Conservation (phyloP, 92 coral and sea anemone species). For the Hydrozoanthus gracilis region DNA sequence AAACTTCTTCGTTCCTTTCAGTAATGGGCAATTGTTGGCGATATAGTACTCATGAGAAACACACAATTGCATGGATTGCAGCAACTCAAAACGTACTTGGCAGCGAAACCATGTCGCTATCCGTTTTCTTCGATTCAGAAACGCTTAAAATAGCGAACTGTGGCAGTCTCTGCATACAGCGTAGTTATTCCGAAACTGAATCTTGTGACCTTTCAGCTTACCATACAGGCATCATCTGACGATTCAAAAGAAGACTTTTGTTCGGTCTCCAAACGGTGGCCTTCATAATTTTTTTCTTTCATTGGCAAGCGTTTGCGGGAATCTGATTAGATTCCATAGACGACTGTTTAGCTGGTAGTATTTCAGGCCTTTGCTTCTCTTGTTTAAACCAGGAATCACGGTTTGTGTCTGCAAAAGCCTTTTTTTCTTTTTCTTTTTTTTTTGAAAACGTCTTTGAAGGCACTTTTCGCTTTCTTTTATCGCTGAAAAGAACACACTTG, state of each 20-base stretch:
- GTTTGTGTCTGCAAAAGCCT: conserved; percentile 5
- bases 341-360: not conserved
- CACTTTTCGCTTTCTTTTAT: not conserved
- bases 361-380: conserved; percentile 22
- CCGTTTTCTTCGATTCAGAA: not conserved
- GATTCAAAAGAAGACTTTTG: not conserved
- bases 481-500: not conserved
- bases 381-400: conserved; percentile 3
- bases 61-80: no score
- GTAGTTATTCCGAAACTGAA: no score
- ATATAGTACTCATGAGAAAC: no score
- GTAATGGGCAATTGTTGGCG: no score
- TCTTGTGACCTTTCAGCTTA: no score
- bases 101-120: no score
- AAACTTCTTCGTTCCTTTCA: no score
- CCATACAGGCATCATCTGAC: no score
- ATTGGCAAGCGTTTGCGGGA: not conserved
- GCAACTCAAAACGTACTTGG: no score
- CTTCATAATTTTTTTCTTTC: conserved; percentile 13
- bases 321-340: not conserved
- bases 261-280: conserved; percentile 7
- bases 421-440: conserved; percentile 6
- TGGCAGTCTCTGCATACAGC: no score
- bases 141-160: not conserved
- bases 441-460: not conserved